Evolutionary conservation across 1,140 invertebrate species (phyloP).

Genomic region (Colletes gigas): DNA sequence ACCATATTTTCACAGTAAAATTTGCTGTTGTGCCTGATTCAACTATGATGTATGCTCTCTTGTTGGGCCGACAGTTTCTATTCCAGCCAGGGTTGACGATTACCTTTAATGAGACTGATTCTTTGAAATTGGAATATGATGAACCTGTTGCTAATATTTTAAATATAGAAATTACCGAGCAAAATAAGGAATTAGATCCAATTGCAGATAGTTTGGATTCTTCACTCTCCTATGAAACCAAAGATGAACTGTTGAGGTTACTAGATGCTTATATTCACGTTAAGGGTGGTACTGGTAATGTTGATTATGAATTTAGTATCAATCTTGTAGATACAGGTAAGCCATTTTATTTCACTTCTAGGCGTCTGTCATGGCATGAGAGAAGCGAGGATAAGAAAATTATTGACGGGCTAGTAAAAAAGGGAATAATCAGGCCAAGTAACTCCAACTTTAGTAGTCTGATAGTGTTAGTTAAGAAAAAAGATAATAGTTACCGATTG

Average conservation of each 20-base stretch:
- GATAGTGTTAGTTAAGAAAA: not conserved
- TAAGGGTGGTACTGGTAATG: not conserved
- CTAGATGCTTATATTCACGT: no score
- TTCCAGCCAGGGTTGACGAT: not conserved
- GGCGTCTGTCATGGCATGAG: not conserved
- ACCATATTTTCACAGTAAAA: not conserved
- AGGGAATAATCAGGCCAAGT: not conserved
- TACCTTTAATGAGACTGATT: not conserved
- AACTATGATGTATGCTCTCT: not conserved
- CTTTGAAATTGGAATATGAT: not conserved
- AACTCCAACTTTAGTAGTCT: not conserved
- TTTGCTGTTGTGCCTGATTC: constrained; percentile 1
- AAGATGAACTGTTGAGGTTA: no score
- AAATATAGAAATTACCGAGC: not conserved
- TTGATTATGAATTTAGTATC: not conserved
- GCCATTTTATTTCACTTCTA: not conserved
- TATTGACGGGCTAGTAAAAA: not conserved
- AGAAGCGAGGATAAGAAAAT: not conserved
- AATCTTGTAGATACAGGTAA: not conserved
- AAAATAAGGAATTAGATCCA: not conserved
- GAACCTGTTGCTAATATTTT: not conserved
- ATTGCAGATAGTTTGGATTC: not conserved
- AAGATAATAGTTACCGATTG: not conserved
- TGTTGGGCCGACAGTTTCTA: not conserved
- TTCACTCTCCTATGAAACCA: no score